Conservation (phyloP, 2,888 invertebrate species). For the Pristionchus japonicus region DNA sequence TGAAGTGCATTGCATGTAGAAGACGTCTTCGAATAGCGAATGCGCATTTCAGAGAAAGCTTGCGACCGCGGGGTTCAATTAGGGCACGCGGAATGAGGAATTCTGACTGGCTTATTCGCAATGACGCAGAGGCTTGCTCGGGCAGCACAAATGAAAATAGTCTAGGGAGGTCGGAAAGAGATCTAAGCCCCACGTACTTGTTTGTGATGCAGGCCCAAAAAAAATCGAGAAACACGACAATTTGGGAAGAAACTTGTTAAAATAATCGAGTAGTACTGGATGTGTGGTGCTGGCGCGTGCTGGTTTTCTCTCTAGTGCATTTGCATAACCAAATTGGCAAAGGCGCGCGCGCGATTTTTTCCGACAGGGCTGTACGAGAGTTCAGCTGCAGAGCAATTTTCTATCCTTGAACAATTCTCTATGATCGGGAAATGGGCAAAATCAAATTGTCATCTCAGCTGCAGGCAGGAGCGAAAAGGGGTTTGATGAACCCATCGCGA, state of each 20-base stretch:
- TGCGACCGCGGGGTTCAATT: too few species aligned
- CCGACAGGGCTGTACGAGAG: not conserved
- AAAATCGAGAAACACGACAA: not conserved
- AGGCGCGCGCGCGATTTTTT: not conserved
- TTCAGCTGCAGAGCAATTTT: not conserved
- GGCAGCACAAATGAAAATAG: not conserved
- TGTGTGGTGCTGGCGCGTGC: not conserved
- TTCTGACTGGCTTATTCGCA: not conserved
- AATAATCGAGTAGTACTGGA: not conserved
- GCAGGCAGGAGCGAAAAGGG: not conserved
- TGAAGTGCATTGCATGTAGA: not conserved
- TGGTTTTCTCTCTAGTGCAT: not conserved
- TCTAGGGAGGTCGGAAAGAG: not conserved
- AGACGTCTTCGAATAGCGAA: not conserved
- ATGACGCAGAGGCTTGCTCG: not conserved
- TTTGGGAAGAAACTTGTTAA: not conserved
- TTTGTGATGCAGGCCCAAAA: too few species aligned
- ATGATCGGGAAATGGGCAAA: too few species aligned
- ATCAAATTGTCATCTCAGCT: too few species aligned
- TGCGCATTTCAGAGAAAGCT: not conserved
- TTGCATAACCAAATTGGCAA: not conserved
- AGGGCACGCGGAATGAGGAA: too few species aligned
- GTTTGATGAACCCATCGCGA: not conserved
- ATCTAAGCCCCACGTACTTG: too few species aligned
- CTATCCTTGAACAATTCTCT: too few species aligned